Evolutionary conservation across 2,797 vertebrate species (phyloP).

Genomic region (Zalophus californianus): DNA sequence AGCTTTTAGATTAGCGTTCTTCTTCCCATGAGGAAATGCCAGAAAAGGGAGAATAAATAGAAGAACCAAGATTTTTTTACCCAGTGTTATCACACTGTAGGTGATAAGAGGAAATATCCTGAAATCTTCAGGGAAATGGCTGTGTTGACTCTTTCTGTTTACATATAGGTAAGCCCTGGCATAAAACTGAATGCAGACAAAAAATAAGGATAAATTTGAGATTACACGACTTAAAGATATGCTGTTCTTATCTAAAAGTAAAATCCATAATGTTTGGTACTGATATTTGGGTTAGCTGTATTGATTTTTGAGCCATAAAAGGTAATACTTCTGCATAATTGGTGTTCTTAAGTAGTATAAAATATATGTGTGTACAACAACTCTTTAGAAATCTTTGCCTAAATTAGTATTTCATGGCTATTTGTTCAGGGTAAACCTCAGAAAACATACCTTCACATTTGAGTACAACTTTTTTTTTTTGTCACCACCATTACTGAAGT

Average conservation of each 20-base stretch:
- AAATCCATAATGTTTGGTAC: not conserved
- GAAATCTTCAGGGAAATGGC: not conserved
- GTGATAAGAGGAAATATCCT: not conserved
- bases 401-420: not conserved
- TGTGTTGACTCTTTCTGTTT: not conserved
- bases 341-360: not conserved
- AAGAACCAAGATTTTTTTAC: not conserved
- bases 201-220: not conserved
- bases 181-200: not conserved
- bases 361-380: not conserved
- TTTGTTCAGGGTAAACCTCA: not conserved
- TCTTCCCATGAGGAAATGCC: not conserved
- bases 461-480: not conserved
- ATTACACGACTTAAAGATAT: not conserved
- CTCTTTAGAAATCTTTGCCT: not conserved
- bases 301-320: constrained; percentile 34
- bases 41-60: not conserved
- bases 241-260: not conserved
- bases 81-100: not conserved
- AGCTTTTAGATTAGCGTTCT: not conserved
- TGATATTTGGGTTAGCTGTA: not conserved
- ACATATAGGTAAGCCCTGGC: not conserved
- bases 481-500: not conserved
- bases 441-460: not conserved
- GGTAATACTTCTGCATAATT: not conserved